Evolutionary conservation across 2,888 invertebrate genomes (phyloP), one percentile per base, ranked within the genome.

Genomic region (Agrotis segetum): DNA sequence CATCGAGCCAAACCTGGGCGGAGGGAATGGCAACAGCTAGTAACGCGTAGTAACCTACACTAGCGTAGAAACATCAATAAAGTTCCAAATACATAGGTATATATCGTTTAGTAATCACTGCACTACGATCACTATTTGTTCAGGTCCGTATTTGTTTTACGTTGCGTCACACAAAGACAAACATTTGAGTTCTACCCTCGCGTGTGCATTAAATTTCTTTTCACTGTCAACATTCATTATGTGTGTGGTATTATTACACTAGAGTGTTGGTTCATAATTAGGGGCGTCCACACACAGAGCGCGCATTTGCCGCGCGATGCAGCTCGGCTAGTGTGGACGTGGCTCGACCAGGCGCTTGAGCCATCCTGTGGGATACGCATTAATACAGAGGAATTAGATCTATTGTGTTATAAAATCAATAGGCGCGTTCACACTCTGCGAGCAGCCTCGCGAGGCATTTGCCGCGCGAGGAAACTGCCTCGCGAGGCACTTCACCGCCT

Each of bases 171-270:
- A 21, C 63, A 52, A 46, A 55, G 40, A 59, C 71, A 71, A 79
- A 79, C 62, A 80, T 79, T 80, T 75, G 61, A 55, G 67, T 68
- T 76, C 58, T 58, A 67, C 75, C 74, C 67, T 72, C 61, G 63
- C 64, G 76, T 74, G 70, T 62, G 71, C 62, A 80, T 80, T 75
- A 70, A 79, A 71, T 75, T 80, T 71, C 61, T 80, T 71, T 74
- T 65, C 7, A 59, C 62, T 63, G 71, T 62, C 19, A 63, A 71
- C 50, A 59, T 80, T 58, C 34, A 56, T n/a, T 65, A 40, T 66
- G 59, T 69, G 46, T 60, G 29, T 16, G 52, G 64, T 75, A 70
- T 61, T 60, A 46, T 71, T 62, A 65, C 24, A 62, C 49, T 62
- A 44, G 16, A 50, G 55, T 40, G 19, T 40, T 19, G 24, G 50